Base-by-base conservation (phyloP, 2,888 invertebrate species). In the Heliconius ismenius region DNA sequence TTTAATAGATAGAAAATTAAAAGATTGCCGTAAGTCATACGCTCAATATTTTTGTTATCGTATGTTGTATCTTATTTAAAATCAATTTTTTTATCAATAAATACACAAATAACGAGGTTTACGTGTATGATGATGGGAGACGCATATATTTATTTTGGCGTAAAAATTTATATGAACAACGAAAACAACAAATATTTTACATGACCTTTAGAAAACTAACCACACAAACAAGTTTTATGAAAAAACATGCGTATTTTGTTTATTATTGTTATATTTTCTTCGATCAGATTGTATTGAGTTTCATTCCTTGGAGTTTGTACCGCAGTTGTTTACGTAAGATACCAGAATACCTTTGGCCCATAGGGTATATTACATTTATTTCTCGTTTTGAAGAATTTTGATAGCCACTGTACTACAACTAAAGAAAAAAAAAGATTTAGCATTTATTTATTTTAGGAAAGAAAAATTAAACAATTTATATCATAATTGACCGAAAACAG, bases 251-350 rank as follows among this genome's bases (percentile, higher is more conserved):
- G 32, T 36, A 32, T 64, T 64, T 3, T 21, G 7, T 21, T 64
- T 64, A 32, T 64, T 65, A 65, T 65, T 67, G 13, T 39, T 67
- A 67, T 24, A 67, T 39, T 15, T 7, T 0, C 65, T 67, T 39
- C 3, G 4, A 21, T n/a, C 39, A 4, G 24, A 67, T 39, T 67
- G 24, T 67, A 67, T 39, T 65, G 11, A 67, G 65, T 67, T 67
- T 67, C 36, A 36, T 13, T 39, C 2, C 6, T 39, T 24, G 21
- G 13, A 6, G n/a, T 39, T 39, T 67, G 24, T 39, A 67, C 39
- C 24, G 39, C n/a, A 39, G 65, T 39, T 39, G 39, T 39, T 67
- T 39, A 67, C 65, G 24, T 67, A 39, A 39, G 65, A 65, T 65
- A 64, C 32, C 7, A 32, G 64, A 64, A 36, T 64, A 64, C 32